Conservation (phyloP, 2,113 vertebrate species). For the Phyllostomus hastatus region DNA sequence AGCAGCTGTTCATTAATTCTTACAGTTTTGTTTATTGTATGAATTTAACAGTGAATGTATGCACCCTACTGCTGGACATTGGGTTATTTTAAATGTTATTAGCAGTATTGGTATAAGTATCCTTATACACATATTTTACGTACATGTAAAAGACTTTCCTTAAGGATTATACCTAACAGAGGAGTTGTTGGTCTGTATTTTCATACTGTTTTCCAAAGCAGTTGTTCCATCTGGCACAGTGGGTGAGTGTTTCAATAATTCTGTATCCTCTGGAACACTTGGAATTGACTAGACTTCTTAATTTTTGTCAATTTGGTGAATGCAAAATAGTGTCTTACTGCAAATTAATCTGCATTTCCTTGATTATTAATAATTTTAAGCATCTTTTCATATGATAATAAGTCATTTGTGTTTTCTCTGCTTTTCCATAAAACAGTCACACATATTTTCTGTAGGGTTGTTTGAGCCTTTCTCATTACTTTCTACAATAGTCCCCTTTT, state of each 20-base stretch:
- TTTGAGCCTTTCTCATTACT: not conserved
- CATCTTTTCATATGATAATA: not conserved
- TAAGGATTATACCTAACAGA: not conserved
- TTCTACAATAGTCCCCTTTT: not conserved
- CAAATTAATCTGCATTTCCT: slow-evolving; percentile 9
- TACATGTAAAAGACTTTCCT: not conserved
- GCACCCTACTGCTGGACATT: not conserved
- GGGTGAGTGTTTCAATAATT: not conserved
- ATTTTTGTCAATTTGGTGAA: not conserved
- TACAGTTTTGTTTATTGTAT: not conserved
- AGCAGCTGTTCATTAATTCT: not conserved
- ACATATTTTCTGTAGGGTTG: not conserved
- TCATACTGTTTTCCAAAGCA: not conserved
- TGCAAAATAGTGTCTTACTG: not conserved
- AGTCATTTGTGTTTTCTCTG: not conserved
- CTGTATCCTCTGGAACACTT: not conserved
- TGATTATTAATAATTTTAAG: slow-evolving; percentile 1
- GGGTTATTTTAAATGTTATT: slow-evolving; percentile 18
- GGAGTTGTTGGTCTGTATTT: not conserved
- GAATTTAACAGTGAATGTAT: not conserved
- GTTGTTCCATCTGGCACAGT: not conserved
- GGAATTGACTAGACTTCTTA: not conserved
- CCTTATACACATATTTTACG: not conserved
- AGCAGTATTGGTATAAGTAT: not conserved
- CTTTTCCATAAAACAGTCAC: not conserved